Evolutionary conservation across 2,797 vertebrate genomes (phyloP), one percentile per base, ranked within the genome.

Genomic region (Molossus molossus): DNA sequence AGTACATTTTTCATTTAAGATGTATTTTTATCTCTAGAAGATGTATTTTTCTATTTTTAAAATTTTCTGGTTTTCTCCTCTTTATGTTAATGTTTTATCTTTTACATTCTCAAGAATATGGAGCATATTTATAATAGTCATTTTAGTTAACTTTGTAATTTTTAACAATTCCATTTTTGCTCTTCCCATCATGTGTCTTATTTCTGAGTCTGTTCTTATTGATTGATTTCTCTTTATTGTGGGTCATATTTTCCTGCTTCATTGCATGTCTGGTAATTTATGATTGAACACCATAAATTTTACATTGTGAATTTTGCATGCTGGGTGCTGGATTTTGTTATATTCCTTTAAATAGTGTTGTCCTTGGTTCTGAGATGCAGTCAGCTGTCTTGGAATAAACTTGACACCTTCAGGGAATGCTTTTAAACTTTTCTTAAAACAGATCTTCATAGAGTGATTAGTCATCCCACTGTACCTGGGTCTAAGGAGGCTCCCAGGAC

Each of bases 351-450:
- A 83, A 48, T 33, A 87, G 53, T 75, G 40, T 15, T 65, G 17
- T 57, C 23, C 12, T 90, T 82, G 45, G n/a, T 87, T 65, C 48
- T 76, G 81, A 45, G 21, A 77, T 69, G 4, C 40, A 57, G 37
- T 40, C 73, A 90, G 40, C 2, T 80, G 67, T 64, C 23, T 64
- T 91, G 65, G 37, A 70, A 79, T 70, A 58, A 84, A 20, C 17
- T 81, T 20, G 13, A 69, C 40, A 10, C 65, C 70, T 62, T 37
- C 20, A 25, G 70, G 91, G 57, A 50, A 45, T 55, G 27, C 20
- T 73, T 77, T 48, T 40, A 92, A 92, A 57, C 83, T 86, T 96
- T 75, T 60, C 53, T 69, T 64, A 23, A 45, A 50, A 40, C 33
- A 76, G 6, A 50, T 53, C 27, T 92, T 67, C 53, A 29, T 33